These are phyloP conservation scores for Fragum whitleyi DNA, from an alignment of 2,888 invertebrate genomes.

Conservation along the genomic window DNA sequence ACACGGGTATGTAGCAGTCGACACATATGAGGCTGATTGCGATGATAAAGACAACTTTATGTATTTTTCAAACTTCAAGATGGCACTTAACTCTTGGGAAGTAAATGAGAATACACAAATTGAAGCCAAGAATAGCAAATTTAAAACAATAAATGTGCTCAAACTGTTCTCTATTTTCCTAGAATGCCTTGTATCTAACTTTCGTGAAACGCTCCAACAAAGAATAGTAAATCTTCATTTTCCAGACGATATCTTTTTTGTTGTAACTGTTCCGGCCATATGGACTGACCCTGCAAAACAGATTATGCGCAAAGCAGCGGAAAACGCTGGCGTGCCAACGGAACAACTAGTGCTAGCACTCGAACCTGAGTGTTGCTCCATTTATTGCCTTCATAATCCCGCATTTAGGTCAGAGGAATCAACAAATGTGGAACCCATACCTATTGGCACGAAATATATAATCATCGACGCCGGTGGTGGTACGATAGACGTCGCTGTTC, in stretches of 20 bases:
- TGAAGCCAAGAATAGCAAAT: background rate
- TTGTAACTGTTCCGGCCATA: background rate
- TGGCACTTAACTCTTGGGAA: slow-evolving; percentile 1
- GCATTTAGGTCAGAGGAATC: background rate
- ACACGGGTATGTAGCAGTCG: background rate
- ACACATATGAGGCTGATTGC: background rate
- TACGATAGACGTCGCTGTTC: slow-evolving; percentile 14
- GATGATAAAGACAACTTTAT: background rate
- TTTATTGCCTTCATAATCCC: background rate
- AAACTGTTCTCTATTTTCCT: background rate
- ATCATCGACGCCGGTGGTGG: slow-evolving; percentile 6
- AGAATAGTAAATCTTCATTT: background rate
- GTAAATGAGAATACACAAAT: background rate
- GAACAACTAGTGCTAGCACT: background rate
- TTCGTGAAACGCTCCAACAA: background rate
- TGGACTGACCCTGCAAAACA: slow-evolving; percentile 5
- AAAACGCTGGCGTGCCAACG: background rate
- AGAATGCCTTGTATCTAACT: background rate
- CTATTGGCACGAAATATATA: background rate
- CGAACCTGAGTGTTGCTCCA: background rate
- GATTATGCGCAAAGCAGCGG: slow-evolving; percentile 4
- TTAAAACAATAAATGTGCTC: background rate
- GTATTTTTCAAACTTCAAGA: slow-evolving; percentile 5
- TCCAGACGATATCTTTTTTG: background rate
- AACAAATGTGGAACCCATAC: background rate